Conservation (phyloP, 2,888 invertebrate genomes). For the Torymus tubicola region DNA sequence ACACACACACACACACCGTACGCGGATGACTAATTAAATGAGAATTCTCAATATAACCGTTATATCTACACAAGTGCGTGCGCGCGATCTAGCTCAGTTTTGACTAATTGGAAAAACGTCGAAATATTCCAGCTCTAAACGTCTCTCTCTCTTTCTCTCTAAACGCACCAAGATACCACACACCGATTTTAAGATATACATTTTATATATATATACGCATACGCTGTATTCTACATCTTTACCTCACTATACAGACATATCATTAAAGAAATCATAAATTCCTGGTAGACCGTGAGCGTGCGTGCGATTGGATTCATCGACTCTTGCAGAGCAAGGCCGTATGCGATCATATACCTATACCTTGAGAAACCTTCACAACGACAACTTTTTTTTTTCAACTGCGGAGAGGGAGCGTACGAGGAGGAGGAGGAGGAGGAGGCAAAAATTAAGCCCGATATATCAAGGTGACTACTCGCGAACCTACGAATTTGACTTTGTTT, state of each 20-base stretch:
- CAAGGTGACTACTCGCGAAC: not conserved
- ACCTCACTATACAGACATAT: slow-evolving; percentile 2
- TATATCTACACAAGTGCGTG: no score
- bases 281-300: not conserved
- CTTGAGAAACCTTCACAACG: not conserved
- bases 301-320: slow-evolving; percentile 24
- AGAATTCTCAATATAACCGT: no score
- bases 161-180: not conserved
- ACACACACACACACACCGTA: no score
- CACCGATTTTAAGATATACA: not conserved
- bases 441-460: slow-evolving; percentile 11
- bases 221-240: not conserved
- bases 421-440: not conserved
- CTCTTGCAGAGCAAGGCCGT: slow-evolving; percentile 22
- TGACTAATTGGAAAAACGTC: no score
- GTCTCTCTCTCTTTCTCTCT: no score
- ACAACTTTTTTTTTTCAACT: slow-evolving; percentile 9
- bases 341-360: not conserved
- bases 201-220: no score
- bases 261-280: slow-evolving; percentile 28
- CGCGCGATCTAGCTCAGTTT: no score
- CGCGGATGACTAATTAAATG: no score
- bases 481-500: slow-evolving; percentile 6
- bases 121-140: no score
- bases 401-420: no score